Percentiles rank a stretch among this genome's conserved stretches.
These are phyloP conservation scores for Galaxea fascicularis DNA, from an alignment of 92 coral and sea anemone genomes.

Conservation along the genomic window DNA sequence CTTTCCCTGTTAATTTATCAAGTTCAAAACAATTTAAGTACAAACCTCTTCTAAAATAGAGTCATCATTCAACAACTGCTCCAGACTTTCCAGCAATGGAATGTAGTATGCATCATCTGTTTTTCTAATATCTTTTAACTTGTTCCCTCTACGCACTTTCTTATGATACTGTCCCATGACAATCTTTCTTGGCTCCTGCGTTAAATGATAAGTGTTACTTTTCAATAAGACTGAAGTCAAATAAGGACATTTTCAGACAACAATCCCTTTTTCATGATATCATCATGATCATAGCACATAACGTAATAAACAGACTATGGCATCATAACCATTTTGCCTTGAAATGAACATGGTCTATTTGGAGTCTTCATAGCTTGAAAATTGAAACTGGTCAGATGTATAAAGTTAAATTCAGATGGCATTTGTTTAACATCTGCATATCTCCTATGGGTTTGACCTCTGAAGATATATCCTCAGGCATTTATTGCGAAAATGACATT, in stretches of 20 bases:
- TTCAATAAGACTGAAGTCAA: neutral
- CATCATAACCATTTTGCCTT: neutral
- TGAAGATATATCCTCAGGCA: slow-evolving; percentile 1
- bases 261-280: neutral
- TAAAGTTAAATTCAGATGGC: slow-evolving; percentile 2
- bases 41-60: slow-evolving; percentile 39
- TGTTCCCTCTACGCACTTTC: slow-evolving; percentile 34
- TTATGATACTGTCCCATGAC: slow-evolving; percentile 31
- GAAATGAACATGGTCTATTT: slow-evolving; percentile 2
- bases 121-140: neutral
- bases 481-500: neutral
- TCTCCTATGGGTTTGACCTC: slow-evolving; percentile 4
- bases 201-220: neutral
- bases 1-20: too few relatives aligned
- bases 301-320: neutral
- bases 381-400: slow-evolving; percentile 2
- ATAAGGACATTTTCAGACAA: slow-evolving; percentile 2
- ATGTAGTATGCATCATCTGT: slow-evolving; percentile 33
- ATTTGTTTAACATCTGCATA: neutral
- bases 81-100: slow-evolving; percentile 32
- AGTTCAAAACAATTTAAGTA: neutral
- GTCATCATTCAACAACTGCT: slow-evolving; percentile 42
- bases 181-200: slow-evolving; percentile 35
- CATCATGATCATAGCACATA: slow-evolving; percentile 2
- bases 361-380: neutral